phyloP scores from a whole-genome alignment of 2,113 vertebrate genomes.

The Macroglossus sobrinus region DNA sequence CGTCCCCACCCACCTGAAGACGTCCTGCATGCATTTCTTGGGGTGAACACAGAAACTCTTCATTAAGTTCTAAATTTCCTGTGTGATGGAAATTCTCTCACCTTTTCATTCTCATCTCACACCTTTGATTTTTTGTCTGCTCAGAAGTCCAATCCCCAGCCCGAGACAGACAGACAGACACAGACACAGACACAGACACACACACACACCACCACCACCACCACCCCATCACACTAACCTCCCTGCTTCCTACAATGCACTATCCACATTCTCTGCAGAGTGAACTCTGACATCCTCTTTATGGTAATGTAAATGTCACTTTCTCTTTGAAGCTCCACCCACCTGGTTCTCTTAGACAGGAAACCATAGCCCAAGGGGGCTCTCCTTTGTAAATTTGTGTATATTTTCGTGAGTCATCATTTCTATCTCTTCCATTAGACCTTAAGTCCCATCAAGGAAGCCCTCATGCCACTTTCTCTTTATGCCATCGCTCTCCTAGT shows the following conservation, averaged over 20 bases:
- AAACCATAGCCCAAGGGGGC: not conserved
- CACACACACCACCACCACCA: not conserved
- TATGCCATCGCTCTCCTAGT: not conserved
- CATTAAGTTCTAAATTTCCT: not conserved
- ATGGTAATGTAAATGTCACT: not conserved
- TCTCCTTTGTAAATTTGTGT: not conserved
- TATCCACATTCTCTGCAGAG: not conserved
- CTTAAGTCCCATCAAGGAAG: not conserved
- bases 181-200: no score
- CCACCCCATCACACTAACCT: not conserved
- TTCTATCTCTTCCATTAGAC: not conserved
- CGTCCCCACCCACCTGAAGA: not conserved
- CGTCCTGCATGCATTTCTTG: not conserved
- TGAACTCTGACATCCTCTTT: not conserved
- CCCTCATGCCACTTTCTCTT: not conserved
- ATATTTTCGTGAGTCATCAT: not conserved
- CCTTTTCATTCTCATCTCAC: not conserved
- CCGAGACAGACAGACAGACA: no score
- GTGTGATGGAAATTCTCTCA: fast-evolving
- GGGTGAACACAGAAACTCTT: not conserved
- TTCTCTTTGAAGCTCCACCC: not conserved
- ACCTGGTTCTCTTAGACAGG: not conserved
- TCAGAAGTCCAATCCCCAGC: not conserved
- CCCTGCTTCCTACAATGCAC: not conserved
- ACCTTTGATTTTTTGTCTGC: not conserved